A percentile compares a stretch with the other conserved stretches of the same genome.
Evolutionary conservation across 2,797 vertebrate species (phyloP).

Genomic region (Corythornis leucogaster): DNA sequence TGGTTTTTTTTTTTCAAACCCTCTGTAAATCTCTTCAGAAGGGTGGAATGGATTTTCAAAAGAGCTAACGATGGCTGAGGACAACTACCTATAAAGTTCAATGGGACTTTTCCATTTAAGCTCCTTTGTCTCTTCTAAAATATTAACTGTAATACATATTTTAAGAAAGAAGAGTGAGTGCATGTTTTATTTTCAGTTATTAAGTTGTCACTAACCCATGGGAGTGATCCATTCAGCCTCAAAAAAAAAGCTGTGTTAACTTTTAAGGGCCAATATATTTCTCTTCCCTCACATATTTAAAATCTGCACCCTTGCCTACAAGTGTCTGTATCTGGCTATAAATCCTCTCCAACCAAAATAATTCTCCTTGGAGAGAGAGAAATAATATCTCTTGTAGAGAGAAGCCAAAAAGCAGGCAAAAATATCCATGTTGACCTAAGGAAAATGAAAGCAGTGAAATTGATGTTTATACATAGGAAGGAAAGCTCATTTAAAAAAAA

Average conservation of each 20-base stretch:
- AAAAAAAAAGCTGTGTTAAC: slow-evolving; percentile 38
- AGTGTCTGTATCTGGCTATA: slow-evolving; percentile 42
- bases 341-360: slow-evolving; percentile 55
- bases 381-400: slow-evolving; percentile 2
- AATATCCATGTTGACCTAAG: slow-evolving; percentile 10
- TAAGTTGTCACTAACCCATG: slow-evolving; percentile 19
- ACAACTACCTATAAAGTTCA: slow-evolving; percentile 1
- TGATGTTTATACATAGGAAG: background rate
- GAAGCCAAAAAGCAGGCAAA: slow-evolving; percentile 42
- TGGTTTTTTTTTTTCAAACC: background rate
- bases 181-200: slow-evolving; percentile 37
- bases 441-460: background rate
- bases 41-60: slow-evolving; percentile 21
- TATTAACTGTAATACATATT: background rate
- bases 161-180: background rate
- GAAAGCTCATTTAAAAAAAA: background rate
- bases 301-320: slow-evolving; percentile 29
- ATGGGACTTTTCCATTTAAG: background rate
- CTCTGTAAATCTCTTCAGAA: slow-evolving; percentile 1
- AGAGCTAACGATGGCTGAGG: background rate
- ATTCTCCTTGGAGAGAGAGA: slow-evolving; percentile 26
- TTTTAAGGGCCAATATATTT: slow-evolving; percentile 28
- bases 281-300: slow-evolving; percentile 31
- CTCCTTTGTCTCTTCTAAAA: background rate
- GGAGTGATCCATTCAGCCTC: slow-evolving; percentile 24